Evolutionary conservation across 2,113 vertebrate genomes (phyloP).

Genomic region (Meriones unguiculatus): DNA sequence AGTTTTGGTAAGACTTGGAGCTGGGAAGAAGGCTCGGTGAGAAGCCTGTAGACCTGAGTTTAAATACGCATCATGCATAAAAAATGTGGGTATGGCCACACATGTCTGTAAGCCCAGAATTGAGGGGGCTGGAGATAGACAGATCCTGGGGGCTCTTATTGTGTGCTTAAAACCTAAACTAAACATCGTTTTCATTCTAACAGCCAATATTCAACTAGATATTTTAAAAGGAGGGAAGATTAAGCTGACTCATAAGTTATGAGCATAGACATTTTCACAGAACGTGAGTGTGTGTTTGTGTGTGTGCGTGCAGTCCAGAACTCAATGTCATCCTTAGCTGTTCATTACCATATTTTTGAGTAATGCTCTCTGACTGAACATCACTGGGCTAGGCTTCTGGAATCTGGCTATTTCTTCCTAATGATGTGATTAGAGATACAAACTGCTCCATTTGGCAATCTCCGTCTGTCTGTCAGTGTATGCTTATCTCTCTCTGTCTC

Average conservation of each 20-base stretch:
- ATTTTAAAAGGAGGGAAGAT: neutral
- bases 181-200: neutral
- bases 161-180: neutral
- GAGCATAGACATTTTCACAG: neutral
- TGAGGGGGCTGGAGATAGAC: too few species aligned
- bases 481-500: too few species aligned
- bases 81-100: neutral
- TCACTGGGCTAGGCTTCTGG: neutral
- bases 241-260: neutral
- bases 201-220: neutral
- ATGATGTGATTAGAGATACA: neutral
- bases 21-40: neutral
- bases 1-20: neutral
- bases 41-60: neutral
- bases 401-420: neutral
- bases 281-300: neutral
- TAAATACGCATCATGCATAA: neutral
- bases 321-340: neutral
- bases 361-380: neutral
- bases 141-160: neutral
- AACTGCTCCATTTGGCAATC: neutral
- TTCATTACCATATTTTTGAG: neutral
- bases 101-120: neutral
- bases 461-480: too few species aligned
- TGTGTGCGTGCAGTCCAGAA: neutral